Base-by-base conservation (phyloP, 2,113 vertebrate genomes). In the Cephalophus harveyi region DNA sequence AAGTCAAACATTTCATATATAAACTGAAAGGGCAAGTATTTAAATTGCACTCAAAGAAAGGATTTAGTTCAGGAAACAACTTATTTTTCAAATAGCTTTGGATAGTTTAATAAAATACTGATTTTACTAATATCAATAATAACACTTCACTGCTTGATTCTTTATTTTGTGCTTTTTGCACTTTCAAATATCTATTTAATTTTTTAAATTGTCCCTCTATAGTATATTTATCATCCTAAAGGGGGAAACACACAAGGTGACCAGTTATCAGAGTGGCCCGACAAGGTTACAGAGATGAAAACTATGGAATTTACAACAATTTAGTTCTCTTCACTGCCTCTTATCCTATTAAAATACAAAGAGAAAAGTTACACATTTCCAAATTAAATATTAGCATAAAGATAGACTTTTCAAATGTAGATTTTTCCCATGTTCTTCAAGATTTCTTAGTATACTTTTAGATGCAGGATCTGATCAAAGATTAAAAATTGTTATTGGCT, bases 371-470 rank as follows among this genome's bases (percentile, higher is more conserved):
- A 74, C 2, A 28, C 82, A n/a, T 71, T 90, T 90, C 21, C 52
- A 93, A 92, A 93, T 84, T 89, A 94, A 84, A 84, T 79, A 71
- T 62, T 94, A 50, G 16, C 54, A 84, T n/a, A 89, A 94, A 92
- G 54, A 7, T 79, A 16, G 4, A 52, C 71, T 59, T 87, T 92
- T 96, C n/a, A 5, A 52, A 84, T 89, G 6, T 33, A 82, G 46
- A 76, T 79, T 84, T 78, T 78, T 10, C 28, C 16, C 15, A 78
- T 78, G 4, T 60, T 57, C 40, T 16, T n/a, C n/a, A 79, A 36
- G 10, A 89, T 87, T 87, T 79, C 30, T 84, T 93, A 81, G 12
- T 13, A 43, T 81, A 54, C 48, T 91, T 90, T 74, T 64, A 55
- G 36, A 64, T 15, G 12, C 25, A 36, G 23, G 54, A 76, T 48